A percentile compares a stretch with the other conserved stretches of the same genome.
Evolutionary conservation across 2,113 vertebrate genomes (phyloP).

Genomic region (Colaptes auratus): DNA sequence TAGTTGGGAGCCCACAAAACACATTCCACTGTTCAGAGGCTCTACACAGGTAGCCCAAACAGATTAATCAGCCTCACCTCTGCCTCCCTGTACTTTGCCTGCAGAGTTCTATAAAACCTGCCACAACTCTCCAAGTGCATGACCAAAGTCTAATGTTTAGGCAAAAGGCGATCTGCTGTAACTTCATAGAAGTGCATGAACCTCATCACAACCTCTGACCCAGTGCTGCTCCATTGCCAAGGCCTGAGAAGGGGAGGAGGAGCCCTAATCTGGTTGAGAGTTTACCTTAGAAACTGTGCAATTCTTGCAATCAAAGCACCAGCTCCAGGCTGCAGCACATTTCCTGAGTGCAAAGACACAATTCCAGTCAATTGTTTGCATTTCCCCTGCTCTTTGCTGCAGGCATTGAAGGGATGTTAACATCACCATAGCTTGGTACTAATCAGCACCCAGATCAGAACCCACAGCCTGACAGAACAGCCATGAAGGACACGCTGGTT

Average conservation of each 20-base stretch:
- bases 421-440: rapidly evolving
- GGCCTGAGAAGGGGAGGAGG: background rate
- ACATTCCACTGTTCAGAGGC: background rate
- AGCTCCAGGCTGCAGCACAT: slow-evolving; percentile 93
- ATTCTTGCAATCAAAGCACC: slow-evolving; percentile 85
- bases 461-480: background rate
- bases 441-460: background rate
- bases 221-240: background rate
- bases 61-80: background rate
- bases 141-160: background rate
- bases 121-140: rapidly evolving
- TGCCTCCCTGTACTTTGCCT: background rate
- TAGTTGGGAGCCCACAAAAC: background rate
- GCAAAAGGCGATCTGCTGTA: background rate
- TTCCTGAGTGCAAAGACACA: slow-evolving; percentile 77
- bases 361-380: background rate
- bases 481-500: rapidly evolving
- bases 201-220: background rate
- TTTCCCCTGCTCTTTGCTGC: background rate
- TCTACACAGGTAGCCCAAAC: background rate
- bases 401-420: rapidly evolving
- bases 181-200: rapidly evolving
- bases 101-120: background rate
- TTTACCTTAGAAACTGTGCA: slow-evolving; percentile 91
- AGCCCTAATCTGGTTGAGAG: background rate